Conservation (phyloP, 2,797 vertebrate genomes). For the Phaenicophaeus curvirostris region DNA sequence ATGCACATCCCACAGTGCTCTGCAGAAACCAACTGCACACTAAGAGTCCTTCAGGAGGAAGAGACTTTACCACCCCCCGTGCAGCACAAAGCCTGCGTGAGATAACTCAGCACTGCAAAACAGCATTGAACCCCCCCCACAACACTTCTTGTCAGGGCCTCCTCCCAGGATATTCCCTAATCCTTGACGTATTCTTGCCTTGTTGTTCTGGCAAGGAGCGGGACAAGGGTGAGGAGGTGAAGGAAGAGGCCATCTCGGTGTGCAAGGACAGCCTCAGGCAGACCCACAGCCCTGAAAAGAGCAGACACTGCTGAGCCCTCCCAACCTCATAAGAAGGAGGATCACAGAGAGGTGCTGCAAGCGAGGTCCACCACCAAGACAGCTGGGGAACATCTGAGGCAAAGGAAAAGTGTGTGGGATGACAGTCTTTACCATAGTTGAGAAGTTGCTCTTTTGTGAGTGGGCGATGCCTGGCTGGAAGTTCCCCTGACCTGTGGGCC, state of each 20-base stretch:
- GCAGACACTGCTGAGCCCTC: neutral
- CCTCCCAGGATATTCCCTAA: neutral
- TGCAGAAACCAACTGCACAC: neutral
- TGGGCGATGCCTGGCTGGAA: slow-evolving; percentile 19
- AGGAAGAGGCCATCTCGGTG: neutral
- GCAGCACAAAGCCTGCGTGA: neutral
- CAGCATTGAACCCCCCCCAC: neutral
- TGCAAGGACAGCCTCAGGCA: neutral
- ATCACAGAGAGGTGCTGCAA: neutral
- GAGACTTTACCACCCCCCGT: fast-evolving
- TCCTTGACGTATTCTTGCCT: neutral
- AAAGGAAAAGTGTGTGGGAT: slow-evolving; percentile 1
- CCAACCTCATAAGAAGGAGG: neutral
- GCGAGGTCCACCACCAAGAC: neutral
- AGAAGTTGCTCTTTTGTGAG: neutral
- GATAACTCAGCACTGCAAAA: neutral
- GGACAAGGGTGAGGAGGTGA: neutral
- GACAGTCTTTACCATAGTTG: neutral
- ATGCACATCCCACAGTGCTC: neutral
- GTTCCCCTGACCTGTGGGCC: neutral
- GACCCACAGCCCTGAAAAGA: neutral
- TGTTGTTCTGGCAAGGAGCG: neutral
- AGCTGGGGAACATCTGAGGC: neutral
- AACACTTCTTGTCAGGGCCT: neutral
- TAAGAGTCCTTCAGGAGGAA: neutral